A percentile compares a stretch with the other conserved stretches of the same genome.
Evolutionary conservation across 2,113 vertebrate genomes (phyloP).

Genomic region (Agapornis roseicollis): DNA sequence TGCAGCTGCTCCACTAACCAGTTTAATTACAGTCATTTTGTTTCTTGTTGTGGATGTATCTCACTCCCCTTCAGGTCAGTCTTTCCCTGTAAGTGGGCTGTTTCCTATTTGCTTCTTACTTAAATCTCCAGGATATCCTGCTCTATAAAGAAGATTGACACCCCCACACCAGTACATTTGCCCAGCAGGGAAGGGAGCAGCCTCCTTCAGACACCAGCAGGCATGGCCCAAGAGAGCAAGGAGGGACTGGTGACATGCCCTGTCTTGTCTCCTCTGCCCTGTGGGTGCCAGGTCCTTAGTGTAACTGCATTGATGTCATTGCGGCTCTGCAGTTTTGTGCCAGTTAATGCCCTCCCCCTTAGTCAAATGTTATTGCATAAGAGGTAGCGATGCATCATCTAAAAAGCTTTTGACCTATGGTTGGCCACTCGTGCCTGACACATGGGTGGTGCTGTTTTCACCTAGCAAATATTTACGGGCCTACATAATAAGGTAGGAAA

Average conservation of each 20-base stretch:
- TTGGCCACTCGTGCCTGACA: not conserved
- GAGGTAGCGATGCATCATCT: not conserved
- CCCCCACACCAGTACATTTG: not conserved
- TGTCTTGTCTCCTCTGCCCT: not conserved
- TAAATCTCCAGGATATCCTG: conserved; percentile 30
- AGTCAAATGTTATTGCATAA: not conserved
- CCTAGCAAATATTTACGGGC: not conserved
- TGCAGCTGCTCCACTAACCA: not conserved
- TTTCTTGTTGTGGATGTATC: not conserved
- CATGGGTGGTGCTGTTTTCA: not conserved
- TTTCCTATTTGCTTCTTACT: conserved; percentile 2
- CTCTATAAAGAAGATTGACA: conserved; percentile 41
- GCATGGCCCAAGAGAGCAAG: rapidly evolving
- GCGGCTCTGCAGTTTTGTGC: not conserved
- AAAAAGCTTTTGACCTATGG: not conserved
- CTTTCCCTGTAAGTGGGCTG: not conserved
- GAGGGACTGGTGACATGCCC: not conserved
- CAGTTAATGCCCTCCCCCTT: not conserved
- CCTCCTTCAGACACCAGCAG: not conserved
- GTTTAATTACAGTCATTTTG: not conserved
- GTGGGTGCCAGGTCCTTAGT: not conserved
- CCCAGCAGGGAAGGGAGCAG: not conserved
- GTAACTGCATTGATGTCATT: not conserved
- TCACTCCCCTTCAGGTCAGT: not conserved
- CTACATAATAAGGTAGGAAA: not conserved